Percentiles rank a stretch among this genome's conserved stretches.
These are phyloP conservation scores for Agonopterix subpropinquella DNA, from an alignment of 2,888 invertebrate species.

Conservation along the genomic window DNA sequence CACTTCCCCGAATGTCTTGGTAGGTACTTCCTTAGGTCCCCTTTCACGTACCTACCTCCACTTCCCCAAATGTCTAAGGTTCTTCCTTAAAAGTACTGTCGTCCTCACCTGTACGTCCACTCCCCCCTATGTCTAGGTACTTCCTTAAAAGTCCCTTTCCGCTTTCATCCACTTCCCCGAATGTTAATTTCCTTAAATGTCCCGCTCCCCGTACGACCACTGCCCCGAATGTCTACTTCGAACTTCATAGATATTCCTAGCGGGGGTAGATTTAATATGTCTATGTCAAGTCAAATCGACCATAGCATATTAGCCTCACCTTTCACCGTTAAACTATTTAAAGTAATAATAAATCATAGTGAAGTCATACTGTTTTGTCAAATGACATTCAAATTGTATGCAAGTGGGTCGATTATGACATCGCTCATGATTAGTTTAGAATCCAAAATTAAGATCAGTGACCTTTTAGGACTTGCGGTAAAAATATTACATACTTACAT, in stretches of 20 bases:
- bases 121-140: no score
- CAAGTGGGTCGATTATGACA: constrained; percentile 24
- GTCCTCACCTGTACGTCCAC: no score
- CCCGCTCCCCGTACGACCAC: no score
- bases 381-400: constrained; percentile 24
- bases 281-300: not conserved
- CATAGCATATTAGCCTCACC: not conserved
- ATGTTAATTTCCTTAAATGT: no score
- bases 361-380: not conserved
- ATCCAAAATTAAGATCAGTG: constrained; percentile 8
- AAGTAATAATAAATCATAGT: constrained; percentile 1
- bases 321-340: not conserved
- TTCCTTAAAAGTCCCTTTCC: no score
- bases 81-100: no score
- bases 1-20: no score
- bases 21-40: no score
- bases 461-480: constrained; percentile 7
- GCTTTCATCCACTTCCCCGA: no score
- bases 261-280: not conserved
- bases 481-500: not conserved
- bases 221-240: no score
- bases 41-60: no score
- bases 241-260: not conserved
- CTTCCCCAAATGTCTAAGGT: no score
- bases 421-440: constrained; percentile 11